A percentile compares a stretch with the other conserved stretches of the same genome.
These are phyloP conservation scores for Parascotia fuliginaria DNA, from an alignment of 2,888 invertebrate genomes.

Conservation along the genomic window DNA sequence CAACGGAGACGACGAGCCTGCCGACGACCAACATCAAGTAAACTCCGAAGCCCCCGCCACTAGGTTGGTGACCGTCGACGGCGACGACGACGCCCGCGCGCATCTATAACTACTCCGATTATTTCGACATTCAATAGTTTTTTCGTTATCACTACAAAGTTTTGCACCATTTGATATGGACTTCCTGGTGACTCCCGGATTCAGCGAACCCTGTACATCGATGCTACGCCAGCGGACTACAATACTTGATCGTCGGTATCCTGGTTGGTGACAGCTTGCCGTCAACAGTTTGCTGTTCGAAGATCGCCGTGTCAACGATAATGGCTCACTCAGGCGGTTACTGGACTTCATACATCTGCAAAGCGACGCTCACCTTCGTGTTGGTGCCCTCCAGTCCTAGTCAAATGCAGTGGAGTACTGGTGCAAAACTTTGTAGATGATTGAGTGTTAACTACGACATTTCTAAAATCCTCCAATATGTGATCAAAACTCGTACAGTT, in stretches of 20 bases:
- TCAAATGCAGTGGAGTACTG: conserved; percentile 58
- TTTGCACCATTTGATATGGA: conserved; percentile 70
- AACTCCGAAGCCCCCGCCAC: conserved; percentile 75
- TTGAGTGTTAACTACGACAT: conserved; percentile 37
- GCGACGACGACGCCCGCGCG: conserved; percentile 73
- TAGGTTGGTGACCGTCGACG: conserved; percentile 83
- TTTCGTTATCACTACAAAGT: conserved; percentile 81
- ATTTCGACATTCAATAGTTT: conserved; percentile 56
- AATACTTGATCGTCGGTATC: neutral
- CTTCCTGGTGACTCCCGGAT: conserved; percentile 28
- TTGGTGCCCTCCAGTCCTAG: conserved; percentile 17
- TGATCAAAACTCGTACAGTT: conserved; percentile 24
- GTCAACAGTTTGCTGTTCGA: conserved; percentile 11
- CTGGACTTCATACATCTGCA: conserved; percentile 20
- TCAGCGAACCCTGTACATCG: conserved; percentile 7
- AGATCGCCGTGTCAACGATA: conserved; percentile 5
- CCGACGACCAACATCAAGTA: conserved; percentile 68
- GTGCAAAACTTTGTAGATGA: conserved; percentile 86
- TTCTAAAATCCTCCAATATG: conserved; percentile 22
- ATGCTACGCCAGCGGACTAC: neutral
- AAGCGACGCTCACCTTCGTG: conserved; percentile 17
- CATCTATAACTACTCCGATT: conserved; percentile 71
- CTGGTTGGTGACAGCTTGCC: conserved; percentile 1
- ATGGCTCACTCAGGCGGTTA: neutral
- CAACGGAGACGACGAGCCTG: conserved; percentile 56